These are phyloP conservation scores for Elegia similella DNA, from an alignment of 2,888 invertebrate species.

Conservation along the genomic window DNA sequence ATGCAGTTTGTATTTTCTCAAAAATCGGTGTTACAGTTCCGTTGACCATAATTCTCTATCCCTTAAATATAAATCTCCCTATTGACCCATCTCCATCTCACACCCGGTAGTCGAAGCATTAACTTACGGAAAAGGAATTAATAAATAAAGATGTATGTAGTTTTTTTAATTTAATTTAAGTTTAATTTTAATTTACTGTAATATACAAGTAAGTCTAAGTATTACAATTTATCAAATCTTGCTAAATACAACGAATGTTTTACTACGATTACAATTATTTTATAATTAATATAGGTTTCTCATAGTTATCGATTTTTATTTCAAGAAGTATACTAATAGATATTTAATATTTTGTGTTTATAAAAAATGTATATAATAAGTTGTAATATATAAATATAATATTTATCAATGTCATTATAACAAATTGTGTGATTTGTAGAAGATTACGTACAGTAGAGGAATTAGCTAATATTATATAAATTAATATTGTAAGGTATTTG, in stretches of 20 bases:
- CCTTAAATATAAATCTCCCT: too few relatives aligned
- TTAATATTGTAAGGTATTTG: neutral
- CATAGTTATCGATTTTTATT: neutral
- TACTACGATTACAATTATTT: neutral
- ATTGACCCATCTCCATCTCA: too few relatives aligned
- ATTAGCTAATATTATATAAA: slow-evolving; percentile 39
- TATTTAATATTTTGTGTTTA: slow-evolving; percentile 15
- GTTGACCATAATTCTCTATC: too few relatives aligned
- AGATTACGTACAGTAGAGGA: slow-evolving; percentile 42
- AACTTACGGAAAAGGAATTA: too few relatives aligned
- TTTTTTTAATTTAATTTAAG: too few relatives aligned
- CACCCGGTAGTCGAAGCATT: too few relatives aligned
- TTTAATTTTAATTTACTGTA: neutral
- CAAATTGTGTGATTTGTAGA: slow-evolving; percentile 67
- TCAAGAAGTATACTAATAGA: slow-evolving; percentile 1
- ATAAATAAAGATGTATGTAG: too few relatives aligned
- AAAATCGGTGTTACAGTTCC: too few relatives aligned
- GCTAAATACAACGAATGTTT: slow-evolving; percentile 15
- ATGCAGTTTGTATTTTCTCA: too few relatives aligned
- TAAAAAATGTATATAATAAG: slow-evolving; percentile 42
- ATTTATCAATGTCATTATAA: slow-evolving; percentile 56
- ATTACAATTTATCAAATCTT: neutral
- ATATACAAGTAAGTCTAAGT: too few relatives aligned
- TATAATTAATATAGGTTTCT: neutral
- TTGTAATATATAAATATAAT: slow-evolving; percentile 43